These are phyloP conservation scores for Dioctria rufipes DNA, from an alignment of 2,888 invertebrate species.

Conservation along the genomic window DNA sequence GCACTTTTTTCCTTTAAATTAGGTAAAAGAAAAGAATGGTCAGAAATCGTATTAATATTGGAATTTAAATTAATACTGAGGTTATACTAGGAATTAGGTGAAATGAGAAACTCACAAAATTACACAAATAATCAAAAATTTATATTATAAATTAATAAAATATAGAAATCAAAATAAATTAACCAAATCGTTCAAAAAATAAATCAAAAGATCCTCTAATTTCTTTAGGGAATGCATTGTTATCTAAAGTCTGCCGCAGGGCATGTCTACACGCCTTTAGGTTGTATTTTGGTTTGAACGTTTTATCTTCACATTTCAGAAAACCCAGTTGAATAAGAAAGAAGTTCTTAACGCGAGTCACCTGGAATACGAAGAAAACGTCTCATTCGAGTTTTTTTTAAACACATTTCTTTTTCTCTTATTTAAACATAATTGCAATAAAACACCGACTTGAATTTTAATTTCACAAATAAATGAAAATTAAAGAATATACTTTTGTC, in stretches of 20 bases:
- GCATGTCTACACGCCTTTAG: constrained; percentile 68
- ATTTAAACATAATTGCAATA: no score
- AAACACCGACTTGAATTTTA: not conserved
- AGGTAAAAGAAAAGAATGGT: no score
- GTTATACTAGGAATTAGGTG: no score
- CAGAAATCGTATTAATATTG: no score
- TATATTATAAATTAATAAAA: not conserved
- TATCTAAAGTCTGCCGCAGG: constrained; percentile 65
- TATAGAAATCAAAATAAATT: not conserved
- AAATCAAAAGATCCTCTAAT: constrained; percentile 67
- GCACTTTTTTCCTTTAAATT: no score
- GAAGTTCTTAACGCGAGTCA: constrained; percentile 68
- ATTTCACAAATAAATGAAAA: not conserved
- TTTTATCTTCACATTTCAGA: constrained; percentile 67
- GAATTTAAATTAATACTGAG: no score
- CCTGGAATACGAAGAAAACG: constrained; percentile 49
- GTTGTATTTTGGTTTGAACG: constrained; percentile 67
- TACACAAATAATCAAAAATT: not conserved
- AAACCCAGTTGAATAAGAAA: constrained; percentile 68
- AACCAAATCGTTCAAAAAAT: constrained; percentile 65
- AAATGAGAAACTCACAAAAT: not conserved
- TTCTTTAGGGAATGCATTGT: constrained; percentile 65
- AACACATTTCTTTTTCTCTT: no score
- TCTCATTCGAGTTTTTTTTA: not conserved
- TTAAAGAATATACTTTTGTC: no score